phyloP scores from a whole-genome alignment of 2,797 vertebrate species.

The Lepus oiostolus region DNA sequence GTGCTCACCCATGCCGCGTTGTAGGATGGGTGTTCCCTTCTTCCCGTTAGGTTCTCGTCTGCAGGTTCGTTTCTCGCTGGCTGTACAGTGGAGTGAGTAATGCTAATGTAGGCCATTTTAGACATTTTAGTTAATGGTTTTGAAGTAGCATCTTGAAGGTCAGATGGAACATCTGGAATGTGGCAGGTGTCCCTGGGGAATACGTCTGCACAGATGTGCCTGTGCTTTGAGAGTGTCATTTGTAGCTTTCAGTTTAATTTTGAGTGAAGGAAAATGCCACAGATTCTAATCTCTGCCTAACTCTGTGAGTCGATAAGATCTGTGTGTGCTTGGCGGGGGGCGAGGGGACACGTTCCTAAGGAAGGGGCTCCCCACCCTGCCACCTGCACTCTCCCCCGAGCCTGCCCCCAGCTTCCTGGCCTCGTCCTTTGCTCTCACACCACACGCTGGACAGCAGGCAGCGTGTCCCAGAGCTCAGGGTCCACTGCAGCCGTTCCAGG shows the following conservation, averaged over 20 bases:
- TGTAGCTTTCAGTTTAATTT: conserved; percentile 58
- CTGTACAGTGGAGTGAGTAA: conserved; percentile 85
- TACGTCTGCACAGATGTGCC: conserved; percentile 68
- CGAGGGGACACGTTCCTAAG: neutral
- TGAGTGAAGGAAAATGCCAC: conserved; percentile 30
- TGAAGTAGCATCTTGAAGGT: conserved; percentile 84
- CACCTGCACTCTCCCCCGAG: neutral
- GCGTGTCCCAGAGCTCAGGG: neutral
- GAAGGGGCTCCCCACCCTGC: neutral
- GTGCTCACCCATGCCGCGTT: conserved; percentile 54
- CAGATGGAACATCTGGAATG: conserved; percentile 80
- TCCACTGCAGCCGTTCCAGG: neutral
- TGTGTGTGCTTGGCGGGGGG: neutral
- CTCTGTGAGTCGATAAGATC: neutral
- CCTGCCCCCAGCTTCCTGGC: neutral
- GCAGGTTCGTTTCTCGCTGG: conserved; percentile 83
- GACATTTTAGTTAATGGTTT: conserved; percentile 86
- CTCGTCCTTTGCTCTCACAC: neutral
- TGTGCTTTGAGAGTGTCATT: conserved; percentile 60
- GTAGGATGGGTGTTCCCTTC: conserved; percentile 64
- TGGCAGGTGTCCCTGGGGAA: conserved; percentile 81
- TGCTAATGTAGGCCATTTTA: conserved; percentile 84
- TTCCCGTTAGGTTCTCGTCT: conserved; percentile 77
- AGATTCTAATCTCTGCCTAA: conserved; percentile 50
- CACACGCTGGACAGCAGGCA: neutral